phyloP scores from a whole-genome alignment of 2,888 invertebrate species.

The Zeuzera pyrina region DNA sequence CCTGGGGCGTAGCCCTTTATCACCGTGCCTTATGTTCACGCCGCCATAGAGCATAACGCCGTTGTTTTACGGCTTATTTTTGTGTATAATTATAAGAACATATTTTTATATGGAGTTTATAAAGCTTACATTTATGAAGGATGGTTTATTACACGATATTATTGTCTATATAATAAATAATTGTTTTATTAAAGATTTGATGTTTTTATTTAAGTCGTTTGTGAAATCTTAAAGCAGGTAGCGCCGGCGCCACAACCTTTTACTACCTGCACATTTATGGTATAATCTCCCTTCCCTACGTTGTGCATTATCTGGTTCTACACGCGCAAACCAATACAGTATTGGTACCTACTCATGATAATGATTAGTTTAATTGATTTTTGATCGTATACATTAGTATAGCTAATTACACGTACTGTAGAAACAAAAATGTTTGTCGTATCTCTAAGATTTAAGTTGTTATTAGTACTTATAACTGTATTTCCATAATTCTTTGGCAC shows the following conservation, averaged over 20 bases:
- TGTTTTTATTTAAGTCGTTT: too few relatives aligned
- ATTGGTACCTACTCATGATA: too few relatives aligned
- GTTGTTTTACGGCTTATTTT: conserved; percentile 63
- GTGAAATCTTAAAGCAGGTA: conserved; percentile 34
- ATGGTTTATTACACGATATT: conserved; percentile 35
- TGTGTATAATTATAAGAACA: conserved; percentile 63
- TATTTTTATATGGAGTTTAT: conserved; percentile 71
- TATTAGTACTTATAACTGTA: too few relatives aligned
- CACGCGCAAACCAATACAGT: too few relatives aligned
- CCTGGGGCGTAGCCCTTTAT: conserved; percentile 67
- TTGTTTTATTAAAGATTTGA: conserved; percentile 62
- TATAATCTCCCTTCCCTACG: conserved; percentile 6
- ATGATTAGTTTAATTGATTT: too few relatives aligned
- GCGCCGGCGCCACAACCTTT: conserved; percentile 50
- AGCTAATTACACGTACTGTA: too few relatives aligned
- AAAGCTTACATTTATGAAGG: conserved; percentile 62
- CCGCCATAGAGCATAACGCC: conserved; percentile 69
- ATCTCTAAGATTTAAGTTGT: too few relatives aligned
- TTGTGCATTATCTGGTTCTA: too few relatives aligned
- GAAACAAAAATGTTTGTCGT: too few relatives aligned
- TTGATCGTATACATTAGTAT: too few relatives aligned
- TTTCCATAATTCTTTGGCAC: too few relatives aligned
- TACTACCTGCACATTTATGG: too few relatives aligned
- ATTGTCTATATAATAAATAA: conserved; percentile 63
- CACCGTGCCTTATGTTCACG: conserved; percentile 67